phyloP scores from a whole-genome alignment of 2,888 invertebrate genomes.

The Pseudococcus longispinus region DNA sequence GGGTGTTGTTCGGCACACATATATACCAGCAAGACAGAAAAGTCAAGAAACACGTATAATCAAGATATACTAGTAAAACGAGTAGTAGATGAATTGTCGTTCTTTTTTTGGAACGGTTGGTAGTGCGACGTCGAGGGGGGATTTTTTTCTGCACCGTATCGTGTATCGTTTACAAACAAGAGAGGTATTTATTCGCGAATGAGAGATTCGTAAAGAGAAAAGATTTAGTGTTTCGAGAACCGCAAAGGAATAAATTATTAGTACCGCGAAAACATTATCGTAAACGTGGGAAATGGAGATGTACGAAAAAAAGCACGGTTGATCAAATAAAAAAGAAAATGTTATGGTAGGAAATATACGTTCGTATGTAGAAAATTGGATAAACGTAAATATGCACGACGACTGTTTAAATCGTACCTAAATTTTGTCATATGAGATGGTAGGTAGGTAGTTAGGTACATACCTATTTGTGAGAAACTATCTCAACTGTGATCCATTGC shows the following conservation, averaged over 20 bases:
- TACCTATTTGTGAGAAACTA: too few relatives aligned
- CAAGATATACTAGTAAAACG: neutral
- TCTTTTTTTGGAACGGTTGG: neutral
- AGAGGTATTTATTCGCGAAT: constrained; percentile 6
- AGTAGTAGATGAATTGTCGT: neutral
- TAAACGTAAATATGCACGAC: too few relatives aligned
- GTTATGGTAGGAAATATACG: too few relatives aligned
- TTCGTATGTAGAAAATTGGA: too few relatives aligned
- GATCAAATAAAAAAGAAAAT: too few relatives aligned
- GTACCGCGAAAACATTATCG: neutral
- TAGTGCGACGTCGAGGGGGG: neutral
- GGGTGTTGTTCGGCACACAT: constrained; percentile 8
- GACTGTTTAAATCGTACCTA: too few relatives aligned
- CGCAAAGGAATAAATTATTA: neutral
- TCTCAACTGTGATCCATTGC: too few relatives aligned
- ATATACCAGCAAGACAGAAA: neutral
- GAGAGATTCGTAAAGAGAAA: neutral
- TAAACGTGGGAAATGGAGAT: neutral
- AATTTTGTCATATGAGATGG: too few relatives aligned
- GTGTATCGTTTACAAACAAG: neutral
- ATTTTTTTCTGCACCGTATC: neutral
- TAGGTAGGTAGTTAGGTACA: too few relatives aligned
- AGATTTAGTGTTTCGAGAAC: neutral
- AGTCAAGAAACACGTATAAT: constrained; percentile 11
- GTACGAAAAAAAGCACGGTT: too few relatives aligned